Conservation (phyloP, 2,113 vertebrate genomes). For the Glareola pratincola region DNA sequence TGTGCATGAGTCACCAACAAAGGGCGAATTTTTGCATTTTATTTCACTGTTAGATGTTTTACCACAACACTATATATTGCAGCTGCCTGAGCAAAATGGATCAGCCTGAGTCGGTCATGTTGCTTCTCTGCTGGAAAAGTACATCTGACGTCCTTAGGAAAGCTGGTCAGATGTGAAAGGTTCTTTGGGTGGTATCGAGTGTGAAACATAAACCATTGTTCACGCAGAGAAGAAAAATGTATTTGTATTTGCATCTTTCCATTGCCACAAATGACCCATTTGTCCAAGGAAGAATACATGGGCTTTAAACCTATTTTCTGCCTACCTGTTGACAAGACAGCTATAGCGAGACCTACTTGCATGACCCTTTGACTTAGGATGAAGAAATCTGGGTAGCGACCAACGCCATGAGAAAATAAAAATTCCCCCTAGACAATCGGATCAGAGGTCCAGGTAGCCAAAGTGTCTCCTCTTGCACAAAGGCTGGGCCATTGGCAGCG, state of each 20-base stretch:
- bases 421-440: background rate
- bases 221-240: background rate
- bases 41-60: background rate
- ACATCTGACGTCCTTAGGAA: background rate
- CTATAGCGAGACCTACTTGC: background rate
- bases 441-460: background rate
- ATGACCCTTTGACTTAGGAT: background rate
- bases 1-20: background rate
- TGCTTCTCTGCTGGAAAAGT: background rate
- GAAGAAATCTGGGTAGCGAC: background rate
- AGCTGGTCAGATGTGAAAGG: background rate
- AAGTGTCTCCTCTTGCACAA: background rate
- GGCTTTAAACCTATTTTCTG: background rate
- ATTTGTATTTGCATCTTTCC: background rate
- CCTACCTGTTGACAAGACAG: background rate
- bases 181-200: background rate
- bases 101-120: background rate
- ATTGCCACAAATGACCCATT: background rate
- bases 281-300: background rate
- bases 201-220: background rate
- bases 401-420: background rate
- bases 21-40: background rate
- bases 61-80: background rate
- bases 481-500: background rate
- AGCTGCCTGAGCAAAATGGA: background rate